Conservation (phyloP, 2,797 vertebrate genomes). For the Huso huso region DNA sequence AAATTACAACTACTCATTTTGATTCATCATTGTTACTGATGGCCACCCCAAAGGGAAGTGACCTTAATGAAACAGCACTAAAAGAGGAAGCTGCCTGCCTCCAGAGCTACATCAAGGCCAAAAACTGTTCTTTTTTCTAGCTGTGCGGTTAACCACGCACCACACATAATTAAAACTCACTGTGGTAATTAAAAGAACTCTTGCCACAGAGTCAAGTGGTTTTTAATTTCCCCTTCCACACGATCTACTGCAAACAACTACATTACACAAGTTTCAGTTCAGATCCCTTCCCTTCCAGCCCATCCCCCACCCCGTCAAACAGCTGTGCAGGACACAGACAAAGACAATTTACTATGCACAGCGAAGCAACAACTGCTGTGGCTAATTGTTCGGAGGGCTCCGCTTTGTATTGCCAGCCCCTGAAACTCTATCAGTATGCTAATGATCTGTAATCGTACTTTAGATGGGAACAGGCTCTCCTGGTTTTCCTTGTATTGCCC, state of each 20-base stretch:
- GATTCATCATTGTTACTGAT: too few relatives aligned
- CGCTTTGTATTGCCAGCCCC: not conserved
- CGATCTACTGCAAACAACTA: constrained; percentile 14
- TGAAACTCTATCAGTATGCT: not conserved
- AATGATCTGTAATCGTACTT: not conserved
- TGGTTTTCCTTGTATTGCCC: not conserved
- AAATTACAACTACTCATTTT: too few relatives aligned
- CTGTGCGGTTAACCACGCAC: constrained; percentile 13
- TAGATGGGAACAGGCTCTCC: not conserved
- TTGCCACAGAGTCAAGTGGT: constrained; percentile 17
- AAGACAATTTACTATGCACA: not conserved
- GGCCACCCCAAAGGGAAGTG: not conserved
- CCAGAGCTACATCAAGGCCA: not conserved
- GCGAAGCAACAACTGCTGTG: not conserved
- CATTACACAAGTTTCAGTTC: constrained; percentile 9
- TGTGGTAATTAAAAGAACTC: constrained; percentile 20
- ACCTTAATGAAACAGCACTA: not conserved
- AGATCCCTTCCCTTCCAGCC: constrained; percentile 2
- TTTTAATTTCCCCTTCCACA: constrained; percentile 7
- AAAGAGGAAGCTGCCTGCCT: not conserved
- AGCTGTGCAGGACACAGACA: not conserved
- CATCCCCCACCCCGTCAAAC: not conserved
- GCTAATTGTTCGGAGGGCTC: not conserved
- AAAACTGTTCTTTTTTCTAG: not conserved
- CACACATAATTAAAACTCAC: constrained; percentile 13